Base-by-base conservation (phyloP, 1,140 invertebrate genomes). In the Danaus plexippus region DNA sequence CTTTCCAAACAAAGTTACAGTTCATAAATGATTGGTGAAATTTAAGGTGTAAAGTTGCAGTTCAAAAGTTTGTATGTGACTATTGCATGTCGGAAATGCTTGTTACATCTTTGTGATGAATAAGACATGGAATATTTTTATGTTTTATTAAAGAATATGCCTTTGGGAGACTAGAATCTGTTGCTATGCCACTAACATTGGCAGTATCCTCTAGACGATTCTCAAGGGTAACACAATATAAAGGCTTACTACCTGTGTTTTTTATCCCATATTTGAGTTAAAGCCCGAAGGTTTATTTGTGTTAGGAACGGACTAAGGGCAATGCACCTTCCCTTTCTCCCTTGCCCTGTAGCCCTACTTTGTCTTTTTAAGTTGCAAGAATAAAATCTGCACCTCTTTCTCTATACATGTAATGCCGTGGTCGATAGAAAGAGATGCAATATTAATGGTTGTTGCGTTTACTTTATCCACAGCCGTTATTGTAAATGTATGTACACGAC, bases 291-390 rank as follows among this genome's bases (percentile, higher is more conserved):
- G 67, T 74, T 76, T 69, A 66, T 69, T 76, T 69, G 64, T 67
- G 69, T 77, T 74, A 69, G 74, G 67, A 73, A 64, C 69, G 70
- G 63, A 65, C 70, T 74, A 77, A 80, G 83, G 80, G 80, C 83
- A 83, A 75, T 84, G 79, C 73, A 80, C 83, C 77, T 80, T 75
- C 64, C 74, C 73, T 75, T 66, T 82, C 77, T 85, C 83, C 83
- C 83, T 86, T 81, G 74, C 83, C 79, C 79, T 82, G 75, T 69
- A 86, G 80, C 82, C 82, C 82, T 85, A 85, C 79, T 82, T 85
- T 80, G 66, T 67, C 68, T 76, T 80, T 78, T 61, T 57, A 63
- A 77, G 70, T 60, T 58, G 75, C 73, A 78, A 70, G 62, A 59
- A 64, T 61, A 63, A 67, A 81, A 75, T 69, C 66, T 52, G 41